phyloP scores from a whole-genome alignment of 2,113 vertebrate genomes.

The Xiphophorus maculatus region DNA sequence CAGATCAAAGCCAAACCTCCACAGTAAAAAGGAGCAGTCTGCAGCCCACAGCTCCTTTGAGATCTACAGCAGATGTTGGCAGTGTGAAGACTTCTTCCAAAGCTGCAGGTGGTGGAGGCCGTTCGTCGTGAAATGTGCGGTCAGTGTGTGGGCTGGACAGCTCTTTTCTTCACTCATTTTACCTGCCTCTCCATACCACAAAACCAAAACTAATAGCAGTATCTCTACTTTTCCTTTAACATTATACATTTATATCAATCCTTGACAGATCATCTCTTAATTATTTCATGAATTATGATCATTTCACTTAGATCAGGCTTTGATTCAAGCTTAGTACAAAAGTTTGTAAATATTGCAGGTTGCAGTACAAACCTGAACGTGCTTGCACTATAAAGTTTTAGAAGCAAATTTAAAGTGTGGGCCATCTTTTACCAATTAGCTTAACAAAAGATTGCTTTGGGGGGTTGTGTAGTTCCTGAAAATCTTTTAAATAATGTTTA shows the following conservation, averaged over 20 bases:
- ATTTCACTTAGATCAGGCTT: neutral
- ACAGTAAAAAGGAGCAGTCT: slow-evolving; percentile 15
- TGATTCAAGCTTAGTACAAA: slow-evolving; percentile 12
- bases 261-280: neutral
- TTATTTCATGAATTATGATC: slow-evolving; percentile 21
- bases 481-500: too few species aligned
- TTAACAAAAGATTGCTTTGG: neutral
- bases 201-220: slow-evolving; percentile 13
- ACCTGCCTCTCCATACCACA: neutral
- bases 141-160: slow-evolving; percentile 23
- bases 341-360: neutral
- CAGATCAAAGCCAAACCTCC: slow-evolving; percentile 24
- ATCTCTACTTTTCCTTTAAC: neutral
- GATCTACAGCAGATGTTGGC: slow-evolving; percentile 55
- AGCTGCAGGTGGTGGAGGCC: slow-evolving; percentile 36
- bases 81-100: slow-evolving; percentile 16
- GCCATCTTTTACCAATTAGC: neutral
- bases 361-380: neutral
- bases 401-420: neutral
- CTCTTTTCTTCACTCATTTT: slow-evolving; percentile 30
- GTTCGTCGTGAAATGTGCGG: slow-evolving; percentile 28
- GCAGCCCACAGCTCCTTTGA: slow-evolving; percentile 24
- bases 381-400: neutral
- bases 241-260: neutral
- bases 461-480: neutral